phyloP scores from a whole-genome alignment of 2,113 vertebrate genomes.

The Chaenocephalus aceratus region DNA sequence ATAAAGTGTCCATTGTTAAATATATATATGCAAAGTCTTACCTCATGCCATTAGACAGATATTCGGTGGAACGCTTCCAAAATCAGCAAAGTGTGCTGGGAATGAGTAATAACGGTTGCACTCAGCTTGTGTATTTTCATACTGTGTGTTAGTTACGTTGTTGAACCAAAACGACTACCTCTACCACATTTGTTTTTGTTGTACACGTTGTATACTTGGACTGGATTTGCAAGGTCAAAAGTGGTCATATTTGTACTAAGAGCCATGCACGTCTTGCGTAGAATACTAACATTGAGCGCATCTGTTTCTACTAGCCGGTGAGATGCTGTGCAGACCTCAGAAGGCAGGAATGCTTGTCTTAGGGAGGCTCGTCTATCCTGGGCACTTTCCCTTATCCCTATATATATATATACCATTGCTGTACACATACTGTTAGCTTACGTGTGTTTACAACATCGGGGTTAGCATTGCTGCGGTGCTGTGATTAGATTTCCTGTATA shows the following conservation, averaged over 20 bases:
- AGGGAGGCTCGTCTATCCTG: conserved; percentile 47
- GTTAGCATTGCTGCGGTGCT: conserved; percentile 51
- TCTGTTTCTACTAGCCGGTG: conserved; percentile 69
- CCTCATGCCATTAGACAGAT: conserved; percentile 53
- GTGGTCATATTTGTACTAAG: conserved; percentile 27
- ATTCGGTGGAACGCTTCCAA: conserved; percentile 22
- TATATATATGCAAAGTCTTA: conserved; percentile 53
- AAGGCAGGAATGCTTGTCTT: conserved; percentile 68
- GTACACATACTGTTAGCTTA: conserved; percentile 42
- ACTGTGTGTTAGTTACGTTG: conserved; percentile 25
- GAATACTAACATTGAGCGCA: conserved; percentile 50
- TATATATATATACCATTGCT: conserved; percentile 43
- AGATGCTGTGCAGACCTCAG: conserved; percentile 70
- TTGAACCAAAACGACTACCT: conserved; percentile 28
- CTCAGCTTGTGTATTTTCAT: conserved; percentile 29
- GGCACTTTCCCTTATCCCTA: conserved; percentile 38
- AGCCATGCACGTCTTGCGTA: conserved; percentile 28
- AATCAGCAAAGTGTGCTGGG: conserved; percentile 16
- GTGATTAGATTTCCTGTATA: conserved; percentile 79
- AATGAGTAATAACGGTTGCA: conserved; percentile 17
- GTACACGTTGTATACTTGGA: neutral
- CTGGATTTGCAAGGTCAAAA: conserved; percentile 30
- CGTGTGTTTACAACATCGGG: conserved; percentile 62
- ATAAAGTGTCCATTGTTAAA: conserved; percentile 40
- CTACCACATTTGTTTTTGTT: conserved; percentile 20